phyloP scores from a whole-genome alignment of 2,113 vertebrate species.

The Coturnix japonica region DNA sequence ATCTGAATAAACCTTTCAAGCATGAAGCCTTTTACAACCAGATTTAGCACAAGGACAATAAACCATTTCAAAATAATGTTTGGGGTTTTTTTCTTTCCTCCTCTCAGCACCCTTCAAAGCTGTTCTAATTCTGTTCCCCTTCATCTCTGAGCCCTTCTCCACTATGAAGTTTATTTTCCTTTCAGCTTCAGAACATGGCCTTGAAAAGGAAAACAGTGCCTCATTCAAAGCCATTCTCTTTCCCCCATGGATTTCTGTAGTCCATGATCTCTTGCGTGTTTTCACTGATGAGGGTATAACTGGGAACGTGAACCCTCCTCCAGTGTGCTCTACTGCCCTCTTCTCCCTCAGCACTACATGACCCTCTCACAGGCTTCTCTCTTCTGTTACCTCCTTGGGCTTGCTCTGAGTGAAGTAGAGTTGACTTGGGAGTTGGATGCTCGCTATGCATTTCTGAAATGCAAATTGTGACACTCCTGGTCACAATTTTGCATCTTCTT shows the following conservation, averaged over 20 bases:
- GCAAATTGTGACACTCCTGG: rapidly evolving
- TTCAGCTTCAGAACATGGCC: background rate
- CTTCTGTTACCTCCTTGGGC: background rate
- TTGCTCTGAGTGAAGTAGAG: background rate
- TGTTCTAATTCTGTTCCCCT: constrained; percentile 42
- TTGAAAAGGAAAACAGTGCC: background rate
- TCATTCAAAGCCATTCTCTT: rapidly evolving
- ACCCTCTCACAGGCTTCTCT: rapidly evolving
- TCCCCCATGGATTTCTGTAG: background rate
- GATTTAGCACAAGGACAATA: background rate
- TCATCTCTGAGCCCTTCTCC: background rate
- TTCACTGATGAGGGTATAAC: background rate
- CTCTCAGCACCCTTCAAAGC: constrained; percentile 24
- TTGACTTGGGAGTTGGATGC: background rate
- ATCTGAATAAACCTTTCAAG: constrained; percentile 23
- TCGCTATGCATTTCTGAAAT: background rate
- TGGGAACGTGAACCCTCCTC: background rate
- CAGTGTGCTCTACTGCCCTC: background rate
- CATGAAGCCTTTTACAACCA: background rate
- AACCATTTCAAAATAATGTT: background rate
- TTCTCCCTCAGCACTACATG: background rate
- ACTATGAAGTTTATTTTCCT: background rate
- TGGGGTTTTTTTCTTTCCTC: background rate
- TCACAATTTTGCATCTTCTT: background rate
- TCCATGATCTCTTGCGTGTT: background rate